Conservation (phyloP, 2,888 invertebrate genomes). For the Hipparchia semele region DNA sequence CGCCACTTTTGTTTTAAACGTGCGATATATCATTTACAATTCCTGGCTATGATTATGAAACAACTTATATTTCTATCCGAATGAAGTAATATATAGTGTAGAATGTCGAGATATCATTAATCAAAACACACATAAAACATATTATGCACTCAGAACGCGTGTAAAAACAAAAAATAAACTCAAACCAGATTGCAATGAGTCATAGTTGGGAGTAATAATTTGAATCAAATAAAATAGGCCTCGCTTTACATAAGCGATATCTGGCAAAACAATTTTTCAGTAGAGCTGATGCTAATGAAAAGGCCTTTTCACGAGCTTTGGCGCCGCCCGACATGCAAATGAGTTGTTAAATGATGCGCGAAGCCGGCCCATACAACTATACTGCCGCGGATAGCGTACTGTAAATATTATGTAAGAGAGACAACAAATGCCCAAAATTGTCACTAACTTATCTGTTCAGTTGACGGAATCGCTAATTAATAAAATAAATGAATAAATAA, state of each 20-base stretch:
- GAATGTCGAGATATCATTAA: conserved; percentile 8
- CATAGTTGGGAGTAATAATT: conserved; percentile 25
- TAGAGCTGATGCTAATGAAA: conserved; percentile 77
- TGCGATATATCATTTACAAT: background rate
- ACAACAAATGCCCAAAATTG: conserved; percentile 14
- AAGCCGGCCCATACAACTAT: conserved; percentile 54
- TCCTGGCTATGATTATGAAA: background rate
- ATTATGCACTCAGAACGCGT: conserved; percentile 12
- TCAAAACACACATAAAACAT: conserved; percentile 8
- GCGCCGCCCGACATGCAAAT: conserved; percentile 78
- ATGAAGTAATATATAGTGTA: background rate
- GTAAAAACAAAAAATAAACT: conserved; percentile 21
- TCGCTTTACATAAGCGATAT: conserved; percentile 51
- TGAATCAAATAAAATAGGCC: conserved; percentile 41
- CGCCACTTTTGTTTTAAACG: no score
- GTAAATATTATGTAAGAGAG: background rate
- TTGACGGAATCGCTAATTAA: no score
- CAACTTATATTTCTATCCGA: background rate
- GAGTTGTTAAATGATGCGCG: conserved; percentile 74
- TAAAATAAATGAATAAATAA: no score
- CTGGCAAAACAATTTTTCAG: conserved; percentile 75
- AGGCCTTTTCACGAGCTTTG: conserved; percentile 81
- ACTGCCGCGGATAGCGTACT: conserved; percentile 38
- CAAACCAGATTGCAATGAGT: conserved; percentile 17
- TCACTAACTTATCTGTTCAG: background rate